A percentile compares a stretch with the other conserved stretches of the same genome.
Conservation (phyloP, 2,888 invertebrate species). For the Eilema caniola region DNA sequence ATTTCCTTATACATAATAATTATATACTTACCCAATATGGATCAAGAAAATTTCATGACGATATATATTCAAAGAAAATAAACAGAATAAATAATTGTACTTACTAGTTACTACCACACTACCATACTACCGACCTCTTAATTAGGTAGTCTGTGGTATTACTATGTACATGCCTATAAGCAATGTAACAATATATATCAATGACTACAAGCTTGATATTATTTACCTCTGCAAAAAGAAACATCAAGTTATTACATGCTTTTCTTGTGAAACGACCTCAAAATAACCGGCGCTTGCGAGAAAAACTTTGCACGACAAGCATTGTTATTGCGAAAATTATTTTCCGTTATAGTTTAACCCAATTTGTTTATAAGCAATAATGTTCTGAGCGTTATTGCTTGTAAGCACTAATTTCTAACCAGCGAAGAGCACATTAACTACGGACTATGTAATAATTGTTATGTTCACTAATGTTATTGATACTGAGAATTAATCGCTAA, state of each 20-base stretch:
- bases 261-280: background rate
- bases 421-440: too few species aligned
- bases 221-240: too few species aligned
- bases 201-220: too few species aligned
- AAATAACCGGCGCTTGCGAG: background rate
- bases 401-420: background rate
- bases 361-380: conserved; percentile 12
- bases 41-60: background rate
- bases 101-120: too few species aligned
- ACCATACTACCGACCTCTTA: too few species aligned
- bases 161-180: too few species aligned
- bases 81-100: too few species aligned
- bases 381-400: background rate
- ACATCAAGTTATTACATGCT: background rate
- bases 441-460: background rate
- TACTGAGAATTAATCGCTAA: background rate
- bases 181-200: too few species aligned
- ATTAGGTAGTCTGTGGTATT: too few species aligned
- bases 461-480: background rate
- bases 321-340: conserved; percentile 18
- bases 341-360: conserved; percentile 29
- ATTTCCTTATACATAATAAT: background rate
- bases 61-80: too few species aligned
- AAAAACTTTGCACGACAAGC: background rate
- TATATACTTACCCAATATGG: background rate